Conservation (phyloP, 2,113 vertebrate species). For the Halcyon senegalensis region DNA sequence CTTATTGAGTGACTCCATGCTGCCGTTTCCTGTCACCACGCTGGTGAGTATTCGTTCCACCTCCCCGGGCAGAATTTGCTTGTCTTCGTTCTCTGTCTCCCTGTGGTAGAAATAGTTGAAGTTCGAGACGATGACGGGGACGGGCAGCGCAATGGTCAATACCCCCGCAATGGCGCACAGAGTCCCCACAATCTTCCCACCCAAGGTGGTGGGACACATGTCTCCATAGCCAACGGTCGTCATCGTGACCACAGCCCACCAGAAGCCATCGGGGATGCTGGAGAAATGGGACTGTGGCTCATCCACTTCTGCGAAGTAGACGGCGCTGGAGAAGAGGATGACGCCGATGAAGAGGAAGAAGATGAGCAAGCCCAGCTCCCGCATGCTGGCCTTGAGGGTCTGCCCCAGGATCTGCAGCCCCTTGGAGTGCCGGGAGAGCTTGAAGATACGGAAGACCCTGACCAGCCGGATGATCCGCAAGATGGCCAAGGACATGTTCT, state of each 20-base stretch:
- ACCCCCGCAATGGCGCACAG: slow-evolving; percentile 96
- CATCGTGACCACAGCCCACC: slow-evolving; percentile 99
- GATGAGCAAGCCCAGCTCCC: slow-evolving; percentile 93
- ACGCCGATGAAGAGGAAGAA: slow-evolving; percentile 98
- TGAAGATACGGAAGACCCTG: slow-evolving; percentile 97
- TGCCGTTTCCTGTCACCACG: slow-evolving; percentile 62
- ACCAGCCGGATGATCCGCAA: slow-evolving; percentile 93
- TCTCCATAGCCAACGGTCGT: slow-evolving; percentile 98
- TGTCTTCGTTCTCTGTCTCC: slow-evolving; percentile 94
- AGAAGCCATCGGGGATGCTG: slow-evolving; percentile 97
- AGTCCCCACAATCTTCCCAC: slow-evolving; percentile 93
- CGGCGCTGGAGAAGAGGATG: slow-evolving; percentile 96
- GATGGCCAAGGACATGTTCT: slow-evolving; percentile 96
- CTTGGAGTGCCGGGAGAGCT: slow-evolving; percentile 96
- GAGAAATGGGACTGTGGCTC: slow-evolving; percentile 94
- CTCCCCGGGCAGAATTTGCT: slow-evolving; percentile 75
- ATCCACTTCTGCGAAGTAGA: slow-evolving; percentile 95
- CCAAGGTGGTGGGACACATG: slow-evolving; percentile 93
- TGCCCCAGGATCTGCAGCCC: slow-evolving; percentile 97
- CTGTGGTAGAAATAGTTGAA: slow-evolving; percentile 99
- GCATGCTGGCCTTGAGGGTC: slow-evolving; percentile 96
- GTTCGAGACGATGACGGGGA: slow-evolving; percentile 97
- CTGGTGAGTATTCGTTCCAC: slow-evolving; percentile 75
- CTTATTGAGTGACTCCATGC: slow-evolving; percentile 85
- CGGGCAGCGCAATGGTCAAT: slow-evolving; percentile 93